phyloP scores from a whole-genome alignment of 2,888 invertebrate species.

The Euproctis similis region DNA sequence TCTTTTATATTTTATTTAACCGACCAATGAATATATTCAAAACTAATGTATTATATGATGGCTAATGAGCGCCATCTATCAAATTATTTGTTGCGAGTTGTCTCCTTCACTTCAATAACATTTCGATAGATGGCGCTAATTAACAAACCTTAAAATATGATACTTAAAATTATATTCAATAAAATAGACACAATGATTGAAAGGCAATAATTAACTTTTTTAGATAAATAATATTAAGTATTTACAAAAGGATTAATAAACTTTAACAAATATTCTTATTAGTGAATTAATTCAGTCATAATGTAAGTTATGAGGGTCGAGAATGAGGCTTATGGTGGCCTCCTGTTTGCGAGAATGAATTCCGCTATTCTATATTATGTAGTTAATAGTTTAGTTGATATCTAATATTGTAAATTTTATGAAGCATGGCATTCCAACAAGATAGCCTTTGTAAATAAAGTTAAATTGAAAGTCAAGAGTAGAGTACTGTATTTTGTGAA shows the following conservation, averaged over 20 bases:
- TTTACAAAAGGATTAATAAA: conserved; percentile 14
- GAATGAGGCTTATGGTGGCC: conserved; percentile 18
- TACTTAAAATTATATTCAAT: conserved; percentile 21
- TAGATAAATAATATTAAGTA: conserved; percentile 11
- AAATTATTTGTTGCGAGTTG: too few species aligned
- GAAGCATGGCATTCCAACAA: conserved; percentile 41
- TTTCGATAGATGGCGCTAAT: too few species aligned
- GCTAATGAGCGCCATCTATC: too few species aligned
- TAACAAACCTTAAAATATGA: too few species aligned
- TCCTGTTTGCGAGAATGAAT: conserved; percentile 18
- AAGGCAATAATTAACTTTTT: conserved; percentile 19
- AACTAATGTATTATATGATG: conserved; percentile 8
- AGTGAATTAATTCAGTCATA: conserved; percentile 18
- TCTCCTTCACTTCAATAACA: too few species aligned
- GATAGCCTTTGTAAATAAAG: conserved; percentile 33
- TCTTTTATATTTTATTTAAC: conserved; percentile 14
- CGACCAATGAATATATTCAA: conserved; percentile 22
- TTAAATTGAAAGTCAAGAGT: conserved; percentile 32
- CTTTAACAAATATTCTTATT: conserved; percentile 15
- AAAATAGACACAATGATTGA: conserved; percentile 11
- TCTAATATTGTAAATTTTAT: conserved; percentile 21
- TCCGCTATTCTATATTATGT: conserved; percentile 23
- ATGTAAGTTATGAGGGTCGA: conserved; percentile 12
- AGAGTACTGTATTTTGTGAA: too few species aligned
- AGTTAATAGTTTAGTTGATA: conserved; percentile 21